phyloP scores from a whole-genome alignment of 2,113 vertebrate genomes.

The Sardina pilchardus region DNA sequence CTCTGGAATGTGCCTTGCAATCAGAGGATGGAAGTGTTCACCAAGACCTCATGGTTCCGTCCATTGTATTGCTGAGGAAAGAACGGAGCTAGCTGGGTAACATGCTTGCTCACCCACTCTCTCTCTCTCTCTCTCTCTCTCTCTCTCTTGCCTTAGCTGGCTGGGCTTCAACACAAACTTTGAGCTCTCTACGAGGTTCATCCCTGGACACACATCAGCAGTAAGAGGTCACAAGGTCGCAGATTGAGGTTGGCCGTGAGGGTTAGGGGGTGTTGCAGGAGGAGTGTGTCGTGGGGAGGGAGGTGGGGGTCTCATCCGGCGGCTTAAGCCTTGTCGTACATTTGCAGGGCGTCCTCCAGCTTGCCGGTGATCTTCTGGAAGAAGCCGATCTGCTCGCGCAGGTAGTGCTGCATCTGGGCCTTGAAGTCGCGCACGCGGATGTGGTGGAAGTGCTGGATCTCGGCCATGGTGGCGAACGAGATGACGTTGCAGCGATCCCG shows the following conservation, averaged over 20 bases:
- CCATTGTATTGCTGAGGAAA: constrained; percentile 10
- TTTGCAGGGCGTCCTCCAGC: constrained; percentile 92
- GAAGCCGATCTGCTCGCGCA: constrained; percentile 94
- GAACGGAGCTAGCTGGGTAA: neutral
- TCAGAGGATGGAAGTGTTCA: neutral
- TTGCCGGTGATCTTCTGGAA: constrained; percentile 95
- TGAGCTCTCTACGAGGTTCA: neutral
- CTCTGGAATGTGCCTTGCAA: neutral
- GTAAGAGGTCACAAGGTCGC: neutral
- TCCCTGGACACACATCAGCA: neutral
- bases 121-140: neutral
- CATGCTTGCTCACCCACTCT: neutral
- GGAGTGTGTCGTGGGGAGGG: neutral
- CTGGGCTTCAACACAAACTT: neutral
- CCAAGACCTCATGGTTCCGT: neutral
- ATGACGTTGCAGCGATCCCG: constrained; percentile 97
- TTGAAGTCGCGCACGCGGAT: constrained; percentile 94
- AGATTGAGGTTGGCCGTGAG: neutral
- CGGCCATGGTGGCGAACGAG: constrained; percentile 94
- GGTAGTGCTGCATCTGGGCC: constrained; percentile 94
- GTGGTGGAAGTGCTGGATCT: constrained; percentile 98
- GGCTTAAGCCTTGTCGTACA: constrained; percentile 87
- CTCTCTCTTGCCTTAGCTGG: neutral
- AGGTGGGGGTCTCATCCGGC: neutral
- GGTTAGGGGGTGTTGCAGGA: neutral